These are phyloP conservation scores for Steinernema feltiae DNA, from an alignment of 1,140 invertebrate species.

Conservation along the genomic window DNA sequence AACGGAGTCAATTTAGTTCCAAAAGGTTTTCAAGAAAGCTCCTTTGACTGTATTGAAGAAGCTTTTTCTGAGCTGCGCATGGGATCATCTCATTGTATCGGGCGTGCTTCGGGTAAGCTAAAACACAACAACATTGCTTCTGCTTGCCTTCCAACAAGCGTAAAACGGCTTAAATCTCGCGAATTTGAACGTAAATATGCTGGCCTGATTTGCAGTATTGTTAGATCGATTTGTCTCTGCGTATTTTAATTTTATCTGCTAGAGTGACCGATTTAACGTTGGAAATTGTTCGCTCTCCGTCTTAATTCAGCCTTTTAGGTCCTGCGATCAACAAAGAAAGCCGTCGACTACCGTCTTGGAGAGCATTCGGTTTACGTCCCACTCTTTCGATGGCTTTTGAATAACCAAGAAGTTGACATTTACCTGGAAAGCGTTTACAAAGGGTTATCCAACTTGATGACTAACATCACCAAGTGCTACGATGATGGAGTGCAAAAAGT, in stretches of 20 bases:
- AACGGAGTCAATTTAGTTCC: not conserved
- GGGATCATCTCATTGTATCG: not conserved
- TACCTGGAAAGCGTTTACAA: not conserved
- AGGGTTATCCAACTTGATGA: not conserved
- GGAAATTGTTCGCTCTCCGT: too few relatives aligned
- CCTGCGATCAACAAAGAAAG: not conserved
- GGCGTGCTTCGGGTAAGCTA: not conserved
- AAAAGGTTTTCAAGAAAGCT: not conserved
- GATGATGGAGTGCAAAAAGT: not conserved
- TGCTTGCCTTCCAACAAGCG: too few relatives aligned
- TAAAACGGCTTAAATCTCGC: too few relatives aligned
- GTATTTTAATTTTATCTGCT: too few relatives aligned
- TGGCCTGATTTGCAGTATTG: too few relatives aligned
- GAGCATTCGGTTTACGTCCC: not conserved
- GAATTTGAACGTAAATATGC: too few relatives aligned
- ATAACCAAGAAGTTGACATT: not conserved
- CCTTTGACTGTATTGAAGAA: not conserved
- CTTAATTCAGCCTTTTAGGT: not conserved
- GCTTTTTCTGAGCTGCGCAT: not conserved
- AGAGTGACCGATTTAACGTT: too few relatives aligned
- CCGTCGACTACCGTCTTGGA: not conserved
- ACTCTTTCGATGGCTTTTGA: not conserved
- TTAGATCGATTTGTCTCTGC: too few relatives aligned
- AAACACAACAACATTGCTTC: not conserved
- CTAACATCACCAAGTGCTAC: constrained; percentile 1